Percentiles rank a stretch among this genome's conserved stretches.
These are phyloP conservation scores for Zaprionus davidi DNA, from an alignment of 1,140 invertebrate species.

Conservation along the genomic window DNA sequence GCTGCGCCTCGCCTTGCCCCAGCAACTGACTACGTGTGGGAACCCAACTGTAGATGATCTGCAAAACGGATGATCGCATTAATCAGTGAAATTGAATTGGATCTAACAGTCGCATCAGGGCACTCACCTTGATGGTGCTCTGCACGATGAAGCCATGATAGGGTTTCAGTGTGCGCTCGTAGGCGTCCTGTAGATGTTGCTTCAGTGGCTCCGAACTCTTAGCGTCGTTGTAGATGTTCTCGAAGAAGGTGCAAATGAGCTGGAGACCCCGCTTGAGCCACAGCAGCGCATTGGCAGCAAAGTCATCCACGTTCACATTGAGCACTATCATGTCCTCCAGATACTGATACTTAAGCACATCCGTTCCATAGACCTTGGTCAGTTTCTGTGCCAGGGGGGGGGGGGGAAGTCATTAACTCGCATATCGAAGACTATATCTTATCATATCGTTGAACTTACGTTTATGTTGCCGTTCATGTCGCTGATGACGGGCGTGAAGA, in stretches of 20 bases:
- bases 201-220: slow-evolving; percentile 66
- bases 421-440: background rate
- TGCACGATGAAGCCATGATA: slow-evolving; percentile 84
- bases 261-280: slow-evolving; percentile 83
- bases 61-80: background rate
- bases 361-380: slow-evolving; percentile 85
- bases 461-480: slow-evolving; percentile 91
- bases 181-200: slow-evolving; percentile 74
- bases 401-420: background rate
- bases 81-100: background rate
- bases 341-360: slow-evolving; percentile 86
- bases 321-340: slow-evolving; percentile 88
- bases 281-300: slow-evolving; percentile 86
- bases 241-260: slow-evolving; percentile 81
- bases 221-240: slow-evolving; percentile 78
- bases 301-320: slow-evolving; percentile 87
- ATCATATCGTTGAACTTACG: slow-evolving; percentile 83
- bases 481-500: slow-evolving; percentile 89
- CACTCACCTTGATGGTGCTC: slow-evolving; percentile 74
- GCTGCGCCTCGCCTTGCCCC: background rate
- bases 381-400: slow-evolving; percentile 86
- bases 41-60: slow-evolving; percentile 4
- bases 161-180: slow-evolving; percentile 79
- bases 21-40: slow-evolving; percentile 4
- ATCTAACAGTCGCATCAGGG: background rate